Base-by-base conservation (phyloP, 2,797 vertebrate genomes). In the Sebastes trivittatus region DNA sequence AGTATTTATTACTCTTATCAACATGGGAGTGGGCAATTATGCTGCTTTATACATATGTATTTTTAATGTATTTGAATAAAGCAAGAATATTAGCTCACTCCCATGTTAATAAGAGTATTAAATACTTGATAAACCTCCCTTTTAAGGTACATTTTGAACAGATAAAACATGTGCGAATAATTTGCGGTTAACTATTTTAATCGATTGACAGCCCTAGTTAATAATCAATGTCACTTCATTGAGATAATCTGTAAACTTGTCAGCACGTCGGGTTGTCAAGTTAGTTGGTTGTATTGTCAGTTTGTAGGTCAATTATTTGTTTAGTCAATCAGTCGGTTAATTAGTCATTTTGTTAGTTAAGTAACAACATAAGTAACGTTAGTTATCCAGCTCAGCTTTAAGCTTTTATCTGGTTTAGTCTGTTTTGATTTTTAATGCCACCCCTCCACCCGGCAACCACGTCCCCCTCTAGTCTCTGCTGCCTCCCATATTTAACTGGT, bases 341-440 rank as follows among this genome's bases (percentile, higher is more conserved):
- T 58, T 59, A 13, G 23, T 23, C n/a, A 20, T 18, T 74, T 64
- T 54, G 56, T 64, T 30, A 32, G n/a, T 67, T 4, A 32, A 66
- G 30, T 58, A n/a, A 54, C 27, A 25, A 9, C 34, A 59, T 11
- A 27, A 34, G 5, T 69, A 9, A 71, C 20, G 11, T 76, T 34
- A 38, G 59, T 46, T 22, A 56, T 56, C 29, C 30, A 56, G 38
- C 30, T 61, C 30, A 52, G 4, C 42, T 2, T 62, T 72, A 58
- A 70, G 25, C 74, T 59, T 60, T 65, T 52, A 16, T 46, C 27
- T 56, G 55, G 27, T 61, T 81, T 46, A 65, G 78, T 61, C 74
- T 80, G 69, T 46, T 67, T 62, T 75, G 55, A 64, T 67, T 81
- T 83, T 76, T 60, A 60, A 77, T 52, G 72, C 27, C 52, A 46